Base-by-base conservation (phyloP, 2,797 vertebrate genomes). In the Notolabrus celidotus region DNA sequence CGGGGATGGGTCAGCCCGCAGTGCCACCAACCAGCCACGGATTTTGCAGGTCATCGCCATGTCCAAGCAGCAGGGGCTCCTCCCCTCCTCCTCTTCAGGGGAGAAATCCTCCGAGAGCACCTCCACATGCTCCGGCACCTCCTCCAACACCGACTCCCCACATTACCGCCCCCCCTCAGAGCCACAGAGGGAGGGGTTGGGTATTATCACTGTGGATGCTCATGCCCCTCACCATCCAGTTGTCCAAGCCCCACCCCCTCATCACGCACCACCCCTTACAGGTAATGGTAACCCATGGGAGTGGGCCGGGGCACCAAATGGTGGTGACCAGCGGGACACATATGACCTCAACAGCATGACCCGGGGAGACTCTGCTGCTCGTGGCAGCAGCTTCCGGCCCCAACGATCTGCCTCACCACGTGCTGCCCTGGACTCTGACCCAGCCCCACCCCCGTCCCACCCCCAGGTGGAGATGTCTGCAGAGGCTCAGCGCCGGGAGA, bases 21-120 rank as follows among this genome's bases (percentile, higher is more conserved):
- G 93, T 0, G 65, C 93, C 11, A 89, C 95, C 59, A 96, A 95
- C 78, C 95, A 97, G 0, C 97, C 97, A 0, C 93, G 97, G 10
- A 93, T 98, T 19, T 95, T 99, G 92, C 97, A 99, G 80, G 97
- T 98, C 23, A 96, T 98, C 0, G 96, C 97, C 61, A 95, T 98
- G 96, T 96, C 97, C 5, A 97, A 98, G 85, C 95, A 95, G 46
- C 95, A 96, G 10, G 93, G 96, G 15, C 89, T 96, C 0, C 89
- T 94, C 2, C 90, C 93, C 0, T 83, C 94, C 0, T 84, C 81
- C 0, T 79, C 87, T 17, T 89, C 89, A 0, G 82, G 68, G 2
- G 89, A 95, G 23, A 96, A 94, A 49, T 95, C 93, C 14, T 95
- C 95, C 0, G 96, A 97, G 71, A 94, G 95, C 0, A 90, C 92